These are phyloP conservation scores for Cerastis leucographa DNA, from an alignment of 2,888 invertebrate species.

Conservation along the genomic window DNA sequence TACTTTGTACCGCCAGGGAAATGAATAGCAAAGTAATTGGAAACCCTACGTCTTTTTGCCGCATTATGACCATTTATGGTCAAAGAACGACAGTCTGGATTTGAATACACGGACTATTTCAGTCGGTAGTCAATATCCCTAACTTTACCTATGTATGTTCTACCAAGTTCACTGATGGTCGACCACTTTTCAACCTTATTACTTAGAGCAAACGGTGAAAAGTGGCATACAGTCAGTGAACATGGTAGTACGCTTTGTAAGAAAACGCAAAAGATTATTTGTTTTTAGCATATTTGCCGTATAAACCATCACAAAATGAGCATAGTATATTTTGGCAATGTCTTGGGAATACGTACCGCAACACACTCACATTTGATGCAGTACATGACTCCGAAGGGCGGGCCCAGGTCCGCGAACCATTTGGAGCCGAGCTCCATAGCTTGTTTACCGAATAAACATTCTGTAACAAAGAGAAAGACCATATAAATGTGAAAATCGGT, in stretches of 20 bases:
- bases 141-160: too few species aligned
- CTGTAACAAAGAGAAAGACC: conserved; percentile 91
- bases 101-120: not conserved
- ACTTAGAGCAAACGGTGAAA: too few species aligned
- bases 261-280: not conserved
- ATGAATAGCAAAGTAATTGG: not conserved
- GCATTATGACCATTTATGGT: not conserved
- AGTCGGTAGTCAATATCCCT: not conserved
- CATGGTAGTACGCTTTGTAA: not conserved
- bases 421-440: conserved; percentile 96
- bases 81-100: not conserved
- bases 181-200: too few species aligned
- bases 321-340: conserved; percentile 25
- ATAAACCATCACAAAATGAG: conserved; percentile 17
- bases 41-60: not conserved
- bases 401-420: conserved; percentile 98
- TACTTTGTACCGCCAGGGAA: not conserved
- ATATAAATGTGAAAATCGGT: conserved; percentile 1
- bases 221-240: too few species aligned
- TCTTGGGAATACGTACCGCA: conserved; percentile 93
- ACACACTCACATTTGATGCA: conserved; percentile 99
- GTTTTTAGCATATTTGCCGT: not conserved
- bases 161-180: too few species aligned
- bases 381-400: conserved; percentile 98
- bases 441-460: conserved; percentile 97